These are phyloP conservation scores for Oxystoma pomonae DNA, from an alignment of 2,888 invertebrate species.

Conservation along the genomic window DNA sequence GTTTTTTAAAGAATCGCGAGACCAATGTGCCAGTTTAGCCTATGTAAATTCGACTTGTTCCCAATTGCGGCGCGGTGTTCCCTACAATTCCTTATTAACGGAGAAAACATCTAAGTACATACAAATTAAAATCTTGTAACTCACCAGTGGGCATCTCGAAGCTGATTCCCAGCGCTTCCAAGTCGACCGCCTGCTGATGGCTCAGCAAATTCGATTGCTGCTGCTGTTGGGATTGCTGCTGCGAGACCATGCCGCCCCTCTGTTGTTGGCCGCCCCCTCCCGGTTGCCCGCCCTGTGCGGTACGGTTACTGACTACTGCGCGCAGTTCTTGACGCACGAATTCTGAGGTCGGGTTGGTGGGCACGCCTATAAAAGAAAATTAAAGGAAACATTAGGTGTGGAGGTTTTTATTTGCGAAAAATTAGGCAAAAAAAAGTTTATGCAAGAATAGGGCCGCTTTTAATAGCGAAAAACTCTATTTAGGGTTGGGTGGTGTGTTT, in stretches of 20 bases:
- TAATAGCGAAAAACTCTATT: too few relatives aligned
- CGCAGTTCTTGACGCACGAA: conserved; percentile 89
- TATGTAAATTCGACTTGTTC: too few relatives aligned
- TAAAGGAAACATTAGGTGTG: not conserved
- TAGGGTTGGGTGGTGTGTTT: too few relatives aligned
- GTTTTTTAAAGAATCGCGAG: too few relatives aligned
- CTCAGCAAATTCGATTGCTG: conserved; percentile 34
- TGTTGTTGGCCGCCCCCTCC: conserved; percentile 21
- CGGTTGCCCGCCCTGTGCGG: conserved; percentile 49
- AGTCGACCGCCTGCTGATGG: conserved; percentile 52
- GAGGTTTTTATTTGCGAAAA: not conserved
- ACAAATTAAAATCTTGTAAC: too few relatives aligned
- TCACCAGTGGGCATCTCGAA: conserved; percentile 57
- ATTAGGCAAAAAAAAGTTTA: not conserved
- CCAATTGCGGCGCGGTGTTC: too few relatives aligned
- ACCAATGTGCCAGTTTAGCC: too few relatives aligned
- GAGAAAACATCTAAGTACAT: too few relatives aligned
- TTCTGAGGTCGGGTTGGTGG: conserved; percentile 67
- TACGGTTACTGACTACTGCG: conserved; percentile 82
- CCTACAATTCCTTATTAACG: too few relatives aligned
- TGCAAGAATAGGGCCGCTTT: conserved; percentile 33
- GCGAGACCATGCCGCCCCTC: conserved; percentile 14
- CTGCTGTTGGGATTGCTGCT: conserved; percentile 38
- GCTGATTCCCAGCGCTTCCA: conserved; percentile 65
- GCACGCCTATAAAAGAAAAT: conserved; percentile 46